Conservation (phyloP, 2,113 vertebrate species). For the Trogon melanurus region DNA sequence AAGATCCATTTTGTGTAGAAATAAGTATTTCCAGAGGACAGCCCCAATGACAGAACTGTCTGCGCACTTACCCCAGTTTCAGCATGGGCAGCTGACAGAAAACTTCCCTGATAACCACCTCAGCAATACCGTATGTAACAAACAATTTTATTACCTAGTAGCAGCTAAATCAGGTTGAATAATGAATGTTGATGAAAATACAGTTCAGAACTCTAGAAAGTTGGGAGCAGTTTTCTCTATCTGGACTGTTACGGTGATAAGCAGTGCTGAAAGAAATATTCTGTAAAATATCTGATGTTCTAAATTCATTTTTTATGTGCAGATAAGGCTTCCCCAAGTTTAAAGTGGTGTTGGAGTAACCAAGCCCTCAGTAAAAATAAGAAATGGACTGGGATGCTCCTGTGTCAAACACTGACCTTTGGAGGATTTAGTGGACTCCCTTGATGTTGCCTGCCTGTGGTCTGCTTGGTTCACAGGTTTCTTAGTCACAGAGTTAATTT, state of each 20-base stretch:
- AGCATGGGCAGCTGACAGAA: conserved; percentile 83
- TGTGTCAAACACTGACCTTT: background rate
- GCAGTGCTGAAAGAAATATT: background rate
- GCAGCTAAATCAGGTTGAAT: background rate
- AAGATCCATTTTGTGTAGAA: conserved; percentile 21
- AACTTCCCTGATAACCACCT: conserved; percentile 77
- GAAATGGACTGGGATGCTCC: background rate
- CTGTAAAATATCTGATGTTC: background rate
- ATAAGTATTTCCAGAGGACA: conserved; percentile 52
- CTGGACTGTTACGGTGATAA: background rate
- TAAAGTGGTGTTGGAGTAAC: background rate
- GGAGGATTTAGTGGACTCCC: background rate
- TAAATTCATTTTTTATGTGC: background rate
- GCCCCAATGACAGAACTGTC: conserved; percentile 83
- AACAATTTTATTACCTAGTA: background rate
- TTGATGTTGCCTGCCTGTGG: background rate
- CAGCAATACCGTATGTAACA: conserved; percentile 75
- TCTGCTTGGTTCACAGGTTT: background rate
- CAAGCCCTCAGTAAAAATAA: background rate
- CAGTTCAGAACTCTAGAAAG: background rate
- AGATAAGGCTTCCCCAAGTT: background rate
- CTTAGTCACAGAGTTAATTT: background rate
- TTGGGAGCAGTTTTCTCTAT: background rate
- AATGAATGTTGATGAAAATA: background rate
- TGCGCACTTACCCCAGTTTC: conserved; percentile 81